phyloP scores from a whole-genome alignment of 2,113 vertebrate species.

The Heptranchias perlo region DNA sequence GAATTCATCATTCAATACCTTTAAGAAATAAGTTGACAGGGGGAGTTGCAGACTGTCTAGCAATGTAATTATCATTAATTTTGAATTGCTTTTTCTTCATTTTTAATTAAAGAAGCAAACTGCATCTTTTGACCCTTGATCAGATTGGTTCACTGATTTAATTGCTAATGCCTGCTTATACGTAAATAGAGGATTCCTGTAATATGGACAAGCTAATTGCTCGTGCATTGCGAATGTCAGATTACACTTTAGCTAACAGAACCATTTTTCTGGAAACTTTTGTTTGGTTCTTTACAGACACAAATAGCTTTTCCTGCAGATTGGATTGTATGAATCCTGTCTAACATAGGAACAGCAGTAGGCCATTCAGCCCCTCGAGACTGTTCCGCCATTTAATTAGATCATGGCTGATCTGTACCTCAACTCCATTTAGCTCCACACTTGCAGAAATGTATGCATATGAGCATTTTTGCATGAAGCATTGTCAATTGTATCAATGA shows the following conservation, averaged over 20 bases:
- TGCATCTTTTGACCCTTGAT: slow-evolving; percentile 31
- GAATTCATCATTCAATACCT: slow-evolving; percentile 12
- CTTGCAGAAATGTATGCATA: neutral
- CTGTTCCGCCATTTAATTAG: neutral
- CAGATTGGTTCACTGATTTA: slow-evolving; percentile 22
- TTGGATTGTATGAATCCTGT: neutral
- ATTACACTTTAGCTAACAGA: neutral
- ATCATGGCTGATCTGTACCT: neutral
- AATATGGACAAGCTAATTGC: slow-evolving; percentile 23
- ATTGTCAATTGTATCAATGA: neutral
- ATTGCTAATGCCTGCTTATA: slow-evolving; percentile 14
- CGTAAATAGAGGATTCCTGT: slow-evolving; percentile 25
- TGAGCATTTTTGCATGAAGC: neutral
- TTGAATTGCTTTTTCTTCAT: neutral
- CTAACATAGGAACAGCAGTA: neutral
- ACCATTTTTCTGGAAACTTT: slow-evolving; percentile 12
- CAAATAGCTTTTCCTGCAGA: neutral
- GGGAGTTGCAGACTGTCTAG: neutral
- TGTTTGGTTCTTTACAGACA: neutral
- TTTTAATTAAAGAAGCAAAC: slow-evolving; percentile 21
- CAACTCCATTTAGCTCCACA: neutral
- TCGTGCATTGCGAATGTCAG: neutral
- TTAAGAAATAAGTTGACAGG: slow-evolving; percentile 27
- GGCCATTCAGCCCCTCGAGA: neutral
- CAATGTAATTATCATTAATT: slow-evolving; percentile 30